These are phyloP conservation scores for Muraenolepis orangiensis DNA, from an alignment of 2,797 vertebrate genomes.

Conservation along the genomic window DNA sequence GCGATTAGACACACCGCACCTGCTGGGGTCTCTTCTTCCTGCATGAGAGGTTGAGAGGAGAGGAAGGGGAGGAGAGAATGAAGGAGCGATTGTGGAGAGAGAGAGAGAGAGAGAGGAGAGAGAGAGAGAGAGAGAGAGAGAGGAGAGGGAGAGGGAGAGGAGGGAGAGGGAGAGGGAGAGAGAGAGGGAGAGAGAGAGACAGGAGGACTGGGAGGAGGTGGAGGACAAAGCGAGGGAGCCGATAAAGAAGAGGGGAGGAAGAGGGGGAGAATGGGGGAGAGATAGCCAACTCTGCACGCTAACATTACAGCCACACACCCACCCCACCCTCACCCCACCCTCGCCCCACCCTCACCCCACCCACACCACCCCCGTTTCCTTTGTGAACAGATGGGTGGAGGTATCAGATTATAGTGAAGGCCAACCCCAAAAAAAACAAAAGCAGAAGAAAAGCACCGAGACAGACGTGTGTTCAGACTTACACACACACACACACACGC, in stretches of 20 bases:
- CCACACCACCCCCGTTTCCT: conserved; percentile 21
- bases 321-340: neutral
- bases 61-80: conserved; percentile 46
- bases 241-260: conserved; percentile 12
- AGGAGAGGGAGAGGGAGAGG: neutral
- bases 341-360: conserved; percentile 18
- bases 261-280: conserved; percentile 45
- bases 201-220: conserved; percentile 40
- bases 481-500: conserved; percentile 5
- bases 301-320: conserved; percentile 31
- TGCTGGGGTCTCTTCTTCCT: conserved; percentile 51
- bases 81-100: neutral
- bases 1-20: conserved; percentile 63
- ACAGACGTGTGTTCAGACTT: conserved; percentile 8
- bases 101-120: conserved; percentile 30
- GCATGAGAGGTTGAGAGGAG: conserved; percentile 48
- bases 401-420: conserved; percentile 66
- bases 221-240: too few relatives aligned
- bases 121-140: neutral
- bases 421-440: conserved; percentile 35
- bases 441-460: conserved; percentile 19
- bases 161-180: neutral
- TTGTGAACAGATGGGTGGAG: conserved; percentile 71
- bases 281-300: conserved; percentile 47
- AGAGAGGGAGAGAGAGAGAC: too few relatives aligned